A percentile compares a stretch with the other conserved stretches of the same genome.
These are phyloP conservation scores for Brienomyrus longianalis DNA, from an alignment of 2,113 vertebrate genomes.

Conservation along the genomic window DNA sequence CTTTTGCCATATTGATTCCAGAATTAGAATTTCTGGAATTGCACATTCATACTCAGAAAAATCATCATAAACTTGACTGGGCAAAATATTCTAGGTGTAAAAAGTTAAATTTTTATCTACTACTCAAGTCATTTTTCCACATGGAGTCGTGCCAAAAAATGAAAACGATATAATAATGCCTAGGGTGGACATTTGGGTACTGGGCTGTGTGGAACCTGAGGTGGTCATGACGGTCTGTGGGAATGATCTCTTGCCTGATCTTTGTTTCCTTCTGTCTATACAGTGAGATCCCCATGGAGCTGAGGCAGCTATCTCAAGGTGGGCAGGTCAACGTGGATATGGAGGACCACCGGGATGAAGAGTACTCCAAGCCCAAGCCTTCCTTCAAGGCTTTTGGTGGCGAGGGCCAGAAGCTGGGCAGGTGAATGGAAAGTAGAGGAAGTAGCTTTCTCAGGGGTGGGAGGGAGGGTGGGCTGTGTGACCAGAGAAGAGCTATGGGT, in stretches of 20 bases:
- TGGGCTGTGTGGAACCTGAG: not conserved
- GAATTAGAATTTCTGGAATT: not conserved
- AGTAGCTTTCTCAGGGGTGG: not conserved
- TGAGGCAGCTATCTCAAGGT: constrained; percentile 80
- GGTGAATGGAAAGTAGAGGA: constrained; percentile 54
- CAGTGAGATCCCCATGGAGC: constrained; percentile 89
- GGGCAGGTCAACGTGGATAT: constrained; percentile 96
- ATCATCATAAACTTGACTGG: too few relatives aligned
- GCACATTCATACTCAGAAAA: not conserved
- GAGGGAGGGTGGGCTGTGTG: not conserved
- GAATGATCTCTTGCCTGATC: not conserved
- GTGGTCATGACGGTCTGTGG: not conserved
- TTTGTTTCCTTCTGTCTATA: not conserved
- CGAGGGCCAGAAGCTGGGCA: constrained; percentile 94
- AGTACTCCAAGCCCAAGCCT: constrained; percentile 75
- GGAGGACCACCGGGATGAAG: constrained; percentile 96
- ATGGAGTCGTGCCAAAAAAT: not conserved
- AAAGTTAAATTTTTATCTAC: not conserved
- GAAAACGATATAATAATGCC: not conserved
- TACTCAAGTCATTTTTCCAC: not conserved
- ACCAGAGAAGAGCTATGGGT: not conserved
- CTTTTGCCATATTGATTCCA: not conserved
- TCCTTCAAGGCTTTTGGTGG: constrained; percentile 87
- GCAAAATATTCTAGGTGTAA: not conserved
- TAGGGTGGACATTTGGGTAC: not conserved